A percentile compares a stretch with the other conserved stretches of the same genome.
phyloP scores from a whole-genome alignment of 2,888 invertebrate species.

The Tanytarsus gracilentus region DNA sequence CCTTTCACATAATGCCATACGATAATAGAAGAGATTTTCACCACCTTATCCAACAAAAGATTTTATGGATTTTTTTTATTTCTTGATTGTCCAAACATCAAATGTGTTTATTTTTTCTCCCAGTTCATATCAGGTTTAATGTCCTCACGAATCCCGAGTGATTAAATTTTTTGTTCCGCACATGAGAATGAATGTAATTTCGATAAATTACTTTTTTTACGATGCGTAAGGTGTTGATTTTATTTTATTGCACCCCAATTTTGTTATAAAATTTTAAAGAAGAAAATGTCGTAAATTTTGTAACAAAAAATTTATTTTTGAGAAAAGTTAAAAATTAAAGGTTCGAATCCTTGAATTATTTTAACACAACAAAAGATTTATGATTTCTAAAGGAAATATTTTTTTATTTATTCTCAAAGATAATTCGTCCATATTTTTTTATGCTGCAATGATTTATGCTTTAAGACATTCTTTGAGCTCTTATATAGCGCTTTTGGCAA shows the following conservation, averaged over 20 bases:
- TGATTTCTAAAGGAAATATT: conserved; percentile 12
- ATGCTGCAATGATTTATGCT: conserved; percentile 25
- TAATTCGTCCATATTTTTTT: not conserved
- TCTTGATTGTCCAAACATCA: conserved; percentile 24
- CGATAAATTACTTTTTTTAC: conserved; percentile 14
- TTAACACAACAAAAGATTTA: conserved; percentile 13
- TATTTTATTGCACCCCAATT: conserved; percentile 10
- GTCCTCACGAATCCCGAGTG: not conserved
- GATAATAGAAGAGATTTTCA: conserved; percentile 1
- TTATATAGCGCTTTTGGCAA: too few relatives aligned
- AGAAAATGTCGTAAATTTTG: too few relatives aligned
- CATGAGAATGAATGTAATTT: conserved; percentile 1
- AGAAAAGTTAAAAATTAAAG: not conserved
- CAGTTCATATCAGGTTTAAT: conserved; percentile 1
- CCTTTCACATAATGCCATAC: conserved; percentile 1
- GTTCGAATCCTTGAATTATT: not conserved
- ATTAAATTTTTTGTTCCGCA: not conserved
- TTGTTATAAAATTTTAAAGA: conserved; percentile 12
- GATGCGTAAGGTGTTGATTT: conserved; percentile 21
- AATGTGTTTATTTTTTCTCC: conserved; percentile 14
- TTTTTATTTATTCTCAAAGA: not conserved
- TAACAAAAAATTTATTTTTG: too few relatives aligned
- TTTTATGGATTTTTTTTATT: not conserved
- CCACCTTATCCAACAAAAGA: not conserved
- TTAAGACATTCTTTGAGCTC: conserved; percentile 7